Evolutionary conservation across 1,140 invertebrate genomes (phyloP).

Genomic region (Batillaria attramentaria): DNA sequence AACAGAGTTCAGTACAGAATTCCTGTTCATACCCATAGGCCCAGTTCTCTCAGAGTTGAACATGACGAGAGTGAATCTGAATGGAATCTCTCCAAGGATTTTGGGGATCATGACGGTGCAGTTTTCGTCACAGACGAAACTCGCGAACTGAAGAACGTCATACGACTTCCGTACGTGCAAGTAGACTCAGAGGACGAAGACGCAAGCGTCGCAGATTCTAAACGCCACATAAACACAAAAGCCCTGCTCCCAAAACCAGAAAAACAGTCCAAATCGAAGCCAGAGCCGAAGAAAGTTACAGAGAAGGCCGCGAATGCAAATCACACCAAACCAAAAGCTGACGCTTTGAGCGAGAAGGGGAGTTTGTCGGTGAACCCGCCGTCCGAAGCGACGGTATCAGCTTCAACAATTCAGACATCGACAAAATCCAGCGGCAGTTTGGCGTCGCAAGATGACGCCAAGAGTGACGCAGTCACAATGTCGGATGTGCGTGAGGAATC

Average conservation of each 20-base stretch:
- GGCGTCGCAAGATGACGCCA: too few relatives aligned
- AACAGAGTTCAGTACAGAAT: slow-evolving; percentile 10
- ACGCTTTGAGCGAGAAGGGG: neutral
- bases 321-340: neutral
- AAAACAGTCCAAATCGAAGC: neutral
- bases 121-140: neutral
- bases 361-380: neutral
- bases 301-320: neutral
- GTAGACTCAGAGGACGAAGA: slow-evolving; percentile 27
- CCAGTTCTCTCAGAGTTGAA: slow-evolving; percentile 11
- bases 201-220: neutral
- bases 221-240: neutral
- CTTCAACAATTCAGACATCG: too few relatives aligned
- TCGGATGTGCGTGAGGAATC: too few relatives aligned
- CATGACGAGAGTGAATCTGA: neutral
- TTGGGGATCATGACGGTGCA: neutral
- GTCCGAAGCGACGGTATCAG: too few relatives aligned
- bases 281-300: too few relatives aligned
- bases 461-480: too few relatives aligned
- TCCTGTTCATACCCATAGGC: neutral
- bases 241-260: neutral
- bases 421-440: too few relatives aligned
- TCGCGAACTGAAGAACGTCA: neutral
- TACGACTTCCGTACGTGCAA: slow-evolving; percentile 15
- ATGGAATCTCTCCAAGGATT: slow-evolving; percentile 9